Base-by-base conservation (phyloP, 2,888 invertebrate species). In the Morpho helenor region DNA sequence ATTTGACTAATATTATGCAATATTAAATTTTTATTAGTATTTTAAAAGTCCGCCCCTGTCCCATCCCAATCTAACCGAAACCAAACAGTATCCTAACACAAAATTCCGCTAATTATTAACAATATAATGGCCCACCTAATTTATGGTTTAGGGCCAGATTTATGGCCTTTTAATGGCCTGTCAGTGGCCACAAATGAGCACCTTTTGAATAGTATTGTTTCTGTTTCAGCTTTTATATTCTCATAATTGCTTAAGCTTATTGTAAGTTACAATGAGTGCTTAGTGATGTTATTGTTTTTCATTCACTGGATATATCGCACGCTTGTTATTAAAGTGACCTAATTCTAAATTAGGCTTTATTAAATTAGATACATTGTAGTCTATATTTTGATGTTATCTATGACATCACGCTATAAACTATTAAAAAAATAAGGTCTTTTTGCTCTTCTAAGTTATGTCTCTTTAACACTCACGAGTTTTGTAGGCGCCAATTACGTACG, bases 101-200 rank as follows among this genome's bases (percentile, higher is more conserved):
- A 40, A 55, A 55, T 55, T 55, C 55, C 55, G 55, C 55, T 55
- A 55, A 55, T 55, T 55, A 55, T 55, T 55, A 55, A 55, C 55
- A 49, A 55, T 55, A 55, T 55, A 55, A 55, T 55, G 55, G 55
- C 49, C 49, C 55, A 9, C 41, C 55, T 55, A 79, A 82, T 81
- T 80, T 82, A 82, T 82, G 76, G 74, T 67, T 64, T 55, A 62
- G 67, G 68, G 67, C 69, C 65, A 75, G 74, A 83, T 75, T 72
- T 77, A 82, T 81, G 72, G 80, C 49, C 69, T 67, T 84, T 82
- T 84, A 75, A 77, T 77, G 74, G 69, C 68, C 69, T 69, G 68
- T 80, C 78, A 69, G 68, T 73, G 64, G 71, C 78, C 80, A 76
- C 81, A 81, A 79, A 75, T 67, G 72, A 61, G 53, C 68, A 57